Conservation (phyloP, 2,113 vertebrate species). For the Syngnathoides biaculeatus region DNA sequence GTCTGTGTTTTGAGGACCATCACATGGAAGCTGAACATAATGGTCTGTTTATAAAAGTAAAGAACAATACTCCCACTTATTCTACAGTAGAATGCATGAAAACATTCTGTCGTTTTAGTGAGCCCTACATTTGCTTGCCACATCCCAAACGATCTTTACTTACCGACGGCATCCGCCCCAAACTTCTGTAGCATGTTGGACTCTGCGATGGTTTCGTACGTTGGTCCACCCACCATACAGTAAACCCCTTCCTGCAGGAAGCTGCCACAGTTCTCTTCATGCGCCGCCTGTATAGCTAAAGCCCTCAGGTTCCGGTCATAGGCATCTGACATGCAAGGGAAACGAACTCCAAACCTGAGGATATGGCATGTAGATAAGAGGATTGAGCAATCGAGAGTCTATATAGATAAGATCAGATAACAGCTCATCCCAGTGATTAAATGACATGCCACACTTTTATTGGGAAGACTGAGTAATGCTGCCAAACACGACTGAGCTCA, state of each 20-base stretch:
- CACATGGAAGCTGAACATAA: not conserved
- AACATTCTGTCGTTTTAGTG: not conserved
- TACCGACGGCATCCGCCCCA: conserved; percentile 76
- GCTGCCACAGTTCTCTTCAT: conserved; percentile 49
- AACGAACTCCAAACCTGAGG: conserved; percentile 73
- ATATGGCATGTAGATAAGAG: not conserved
- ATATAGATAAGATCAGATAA: not conserved
- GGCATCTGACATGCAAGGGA: conserved; percentile 78
- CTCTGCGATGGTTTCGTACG: conserved; percentile 75
- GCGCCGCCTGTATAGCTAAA: conserved; percentile 52
- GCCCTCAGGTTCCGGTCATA: conserved; percentile 64
- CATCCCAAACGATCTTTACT: conserved; percentile 30
- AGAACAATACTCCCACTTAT: not conserved
- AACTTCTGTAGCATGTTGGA: conserved; percentile 59
- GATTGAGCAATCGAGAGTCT: not conserved
- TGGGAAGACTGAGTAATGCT: not conserved
- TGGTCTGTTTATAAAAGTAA: not conserved
- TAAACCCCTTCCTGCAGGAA: conserved; percentile 73
- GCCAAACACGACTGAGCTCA: not conserved
- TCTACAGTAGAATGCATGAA: not conserved
- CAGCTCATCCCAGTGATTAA: not conserved
- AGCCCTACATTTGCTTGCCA: not conserved
- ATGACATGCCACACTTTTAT: not conserved
- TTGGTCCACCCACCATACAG: conserved; percentile 74
- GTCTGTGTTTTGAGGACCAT: not conserved